Evolutionary conservation across 2,888 invertebrate species (phyloP).

Genomic region (Andrena minutula): DNA sequence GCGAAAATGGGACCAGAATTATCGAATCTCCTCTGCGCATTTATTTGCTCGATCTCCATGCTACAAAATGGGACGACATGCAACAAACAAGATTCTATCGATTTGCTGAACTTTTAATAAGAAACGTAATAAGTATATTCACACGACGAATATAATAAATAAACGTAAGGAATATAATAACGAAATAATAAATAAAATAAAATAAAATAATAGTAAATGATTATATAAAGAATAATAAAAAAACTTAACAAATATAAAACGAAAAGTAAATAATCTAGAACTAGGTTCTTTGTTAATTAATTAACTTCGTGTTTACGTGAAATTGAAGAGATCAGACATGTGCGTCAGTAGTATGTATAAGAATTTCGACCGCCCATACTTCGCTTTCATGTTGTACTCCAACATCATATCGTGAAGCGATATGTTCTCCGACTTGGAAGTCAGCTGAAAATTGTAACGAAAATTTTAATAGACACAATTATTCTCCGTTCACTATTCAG

Average conservation of each 20-base stretch:
- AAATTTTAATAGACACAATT: not conserved
- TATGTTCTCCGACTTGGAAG: conserved; percentile 56
- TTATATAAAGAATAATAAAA: too few relatives aligned
- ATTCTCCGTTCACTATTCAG: too few relatives aligned
- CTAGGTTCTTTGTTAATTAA: too few relatives aligned
- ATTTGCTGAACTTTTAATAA: too few relatives aligned
- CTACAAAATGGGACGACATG: conserved; percentile 25
- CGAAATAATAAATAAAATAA: too few relatives aligned
- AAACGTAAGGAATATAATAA: too few relatives aligned
- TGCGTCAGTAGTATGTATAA: conserved; percentile 70
- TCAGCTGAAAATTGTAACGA: conserved; percentile 23
- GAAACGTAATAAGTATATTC: too few relatives aligned
- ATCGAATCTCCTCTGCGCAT: conserved; percentile 55
- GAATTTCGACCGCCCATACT: conserved; percentile 74
- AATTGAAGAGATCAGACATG: conserved; percentile 75
- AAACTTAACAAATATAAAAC: not conserved
- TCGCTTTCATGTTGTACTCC: conserved; percentile 57
- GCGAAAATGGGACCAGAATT: conserved; percentile 61
- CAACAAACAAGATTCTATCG: too few relatives aligned
- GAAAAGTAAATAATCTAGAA: not conserved
- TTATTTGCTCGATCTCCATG: conserved; percentile 59
- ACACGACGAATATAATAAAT: too few relatives aligned
- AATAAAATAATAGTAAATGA: too few relatives aligned
- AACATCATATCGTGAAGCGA: conserved; percentile 68
- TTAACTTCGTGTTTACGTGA: conserved; percentile 70